Evolutionary conservation across 2,888 invertebrate species (phyloP), one percentile per base, ranked within the genome.

Genomic region (Nomada ferruginata): DNA sequence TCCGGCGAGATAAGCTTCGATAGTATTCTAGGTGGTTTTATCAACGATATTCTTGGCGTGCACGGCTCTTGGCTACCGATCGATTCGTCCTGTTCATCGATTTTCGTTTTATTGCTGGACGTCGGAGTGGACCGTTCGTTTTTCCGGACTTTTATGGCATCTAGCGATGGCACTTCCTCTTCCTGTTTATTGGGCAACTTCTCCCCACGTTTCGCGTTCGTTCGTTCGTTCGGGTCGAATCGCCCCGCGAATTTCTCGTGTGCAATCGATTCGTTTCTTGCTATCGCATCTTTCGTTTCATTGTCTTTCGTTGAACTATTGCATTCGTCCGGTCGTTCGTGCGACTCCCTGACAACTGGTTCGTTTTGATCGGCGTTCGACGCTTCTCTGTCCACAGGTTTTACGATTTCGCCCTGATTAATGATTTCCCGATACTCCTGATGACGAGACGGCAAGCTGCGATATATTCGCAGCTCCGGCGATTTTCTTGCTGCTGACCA

Each of bases 361-460:
- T 66, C 75, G 55, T 47, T 63, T 42, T 71, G 57, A 4, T 87
- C 72, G 47, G 60, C 53, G 47, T 69, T 77, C 60, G 55, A 75
- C 1, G 59, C 36, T 61, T 76, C 78, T 15, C 55, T 73, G 26
- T 79, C 76, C 42, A 64, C 50, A 36, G 55, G 53, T 7, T 64
- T 79, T 11, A 36, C 47, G 13, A 44, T 55, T 36, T 71, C 76
- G 53, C 50, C 36, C 18, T 69, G 72, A 15, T 72, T 70, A 13
- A 70, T 15, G 4, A 84, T 57, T 36, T 87, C 86, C 18, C 82
- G 79, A 29, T 94, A 94, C 85, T 95, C 94, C 85, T 94, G 95
- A 47, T 95, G 94, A 68, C 95, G 90, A 7, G 90, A 94, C 23
- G 96, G 96, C 47, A 96, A 92, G 89, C 96, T 96, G 86, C 95